Conservation (phyloP, 1,140 invertebrate genomes). For the Leptestheria dahalacensis region DNA sequence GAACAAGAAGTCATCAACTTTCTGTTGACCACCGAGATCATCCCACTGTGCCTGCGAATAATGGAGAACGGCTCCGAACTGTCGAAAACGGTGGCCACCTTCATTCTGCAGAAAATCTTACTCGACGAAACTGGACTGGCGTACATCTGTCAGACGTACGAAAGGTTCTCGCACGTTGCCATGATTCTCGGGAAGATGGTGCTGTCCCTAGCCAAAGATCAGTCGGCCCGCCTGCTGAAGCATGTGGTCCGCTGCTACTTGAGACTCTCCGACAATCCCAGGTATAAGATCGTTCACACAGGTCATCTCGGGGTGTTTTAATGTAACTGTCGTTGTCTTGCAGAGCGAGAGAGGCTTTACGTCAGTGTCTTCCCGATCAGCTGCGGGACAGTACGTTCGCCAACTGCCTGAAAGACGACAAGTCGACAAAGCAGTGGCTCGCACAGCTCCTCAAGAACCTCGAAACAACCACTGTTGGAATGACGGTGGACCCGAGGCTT, state of each 20-base stretch:
- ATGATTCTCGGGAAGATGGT: constrained; percentile 98
- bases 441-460: constrained; percentile 85
- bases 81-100: constrained; percentile 94
- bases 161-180: constrained; percentile 94
- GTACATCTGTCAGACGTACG: constrained; percentile 95
- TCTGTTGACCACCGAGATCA: constrained; percentile 92
- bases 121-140: constrained; percentile 92
- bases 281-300: constrained; percentile 39
- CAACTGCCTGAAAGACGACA: constrained; percentile 69
- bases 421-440: constrained; percentile 91
- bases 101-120: constrained; percentile 96
- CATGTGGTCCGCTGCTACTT: constrained; percentile 97
- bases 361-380: constrained; percentile 94
- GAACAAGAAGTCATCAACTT: constrained; percentile 99
- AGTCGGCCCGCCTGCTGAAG: constrained; percentile 85
- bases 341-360: constrained; percentile 83
- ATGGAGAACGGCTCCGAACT: constrained; percentile 99
- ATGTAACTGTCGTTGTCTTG: constrained; percentile 16
- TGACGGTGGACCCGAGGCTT: constrained; percentile 20
- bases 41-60: constrained; percentile 90
- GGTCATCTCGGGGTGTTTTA: not conserved
- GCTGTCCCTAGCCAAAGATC: constrained; percentile 86
- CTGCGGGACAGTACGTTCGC: constrained; percentile 88
- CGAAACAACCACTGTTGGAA: constrained; percentile 41
- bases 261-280: constrained; percentile 88